phyloP scores from a whole-genome alignment of 2,888 invertebrate species.

The Ichneumoninae sp. region DNA sequence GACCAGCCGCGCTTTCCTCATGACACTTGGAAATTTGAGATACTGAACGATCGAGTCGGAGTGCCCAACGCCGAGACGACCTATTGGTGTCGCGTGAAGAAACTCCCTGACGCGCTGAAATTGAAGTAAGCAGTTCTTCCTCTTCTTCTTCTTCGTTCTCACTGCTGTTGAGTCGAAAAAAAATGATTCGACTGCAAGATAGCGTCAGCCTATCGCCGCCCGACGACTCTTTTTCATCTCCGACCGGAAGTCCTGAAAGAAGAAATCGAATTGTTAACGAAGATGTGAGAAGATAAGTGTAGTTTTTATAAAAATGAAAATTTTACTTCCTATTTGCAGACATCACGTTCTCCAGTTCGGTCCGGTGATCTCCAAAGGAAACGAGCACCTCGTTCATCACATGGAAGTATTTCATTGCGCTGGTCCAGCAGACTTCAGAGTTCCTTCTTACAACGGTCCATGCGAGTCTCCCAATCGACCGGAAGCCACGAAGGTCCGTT shows the following conservation, averaged over 20 bases:
- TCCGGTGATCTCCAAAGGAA: conserved; percentile 91
- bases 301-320: not conserved
- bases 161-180: not conserved
- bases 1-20: conserved; percentile 83
- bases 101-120: conserved; percentile 89
- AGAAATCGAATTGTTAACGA: conserved; percentile 17
- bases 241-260: not conserved
- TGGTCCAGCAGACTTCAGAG: conserved; percentile 87
- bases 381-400: conserved; percentile 97
- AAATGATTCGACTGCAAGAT: not conserved
- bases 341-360: conserved; percentile 89
- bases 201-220: not conserved
- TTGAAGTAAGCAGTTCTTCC: conserved; percentile 91
- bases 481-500: conserved; percentile 90
- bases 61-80: conserved; percentile 96
- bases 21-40: conserved; percentile 86
- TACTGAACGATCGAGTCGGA: conserved; percentile 88
- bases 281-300: not conserved
- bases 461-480: conserved; percentile 92
- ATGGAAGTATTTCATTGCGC: conserved; percentile 99
- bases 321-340: conserved; percentile 65
- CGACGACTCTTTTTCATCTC: not conserved
- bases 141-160: not conserved
- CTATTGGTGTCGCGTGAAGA: conserved; percentile 97
- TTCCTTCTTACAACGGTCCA: conserved; percentile 94